Evolutionary conservation across 2,888 invertebrate genomes (phyloP).

Genomic region (Mongoloraphidia duomilia): DNA sequence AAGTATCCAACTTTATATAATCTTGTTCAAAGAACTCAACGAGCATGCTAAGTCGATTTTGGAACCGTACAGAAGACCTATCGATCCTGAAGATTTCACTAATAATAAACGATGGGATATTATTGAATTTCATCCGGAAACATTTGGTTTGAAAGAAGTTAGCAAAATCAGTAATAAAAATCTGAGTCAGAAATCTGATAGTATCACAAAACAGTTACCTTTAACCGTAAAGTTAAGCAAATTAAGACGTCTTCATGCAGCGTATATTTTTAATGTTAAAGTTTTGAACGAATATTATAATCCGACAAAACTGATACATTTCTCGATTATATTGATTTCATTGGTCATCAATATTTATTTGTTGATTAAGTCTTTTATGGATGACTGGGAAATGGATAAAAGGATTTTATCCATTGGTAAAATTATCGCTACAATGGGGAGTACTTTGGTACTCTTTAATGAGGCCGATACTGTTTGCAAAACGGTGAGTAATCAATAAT

Average conservation of each 20-base stretch:
- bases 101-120: too few species aligned
- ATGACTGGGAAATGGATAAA: not conserved
- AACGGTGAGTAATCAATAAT: not conserved
- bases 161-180: too few species aligned
- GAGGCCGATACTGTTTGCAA: not conserved
- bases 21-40: not conserved
- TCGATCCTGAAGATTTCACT: too few species aligned
- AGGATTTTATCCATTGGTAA: not conserved
- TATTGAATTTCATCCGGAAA: too few species aligned
- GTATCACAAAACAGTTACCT: not conserved
- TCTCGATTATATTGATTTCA: constrained; percentile 11
- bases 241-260: not conserved
- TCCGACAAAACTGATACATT: constrained; percentile 11
- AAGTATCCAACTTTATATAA: not conserved
- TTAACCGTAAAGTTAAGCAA: constrained; percentile 1
- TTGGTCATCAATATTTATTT: constrained; percentile 16
- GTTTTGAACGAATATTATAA: constrained; percentile 10
- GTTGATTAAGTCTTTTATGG: constrained; percentile 9
- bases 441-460: not conserved
- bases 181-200: too few species aligned
- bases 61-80: too few species aligned
- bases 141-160: too few species aligned
- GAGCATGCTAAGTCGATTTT: not conserved
- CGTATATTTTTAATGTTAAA: constrained; percentile 1
- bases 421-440: not conserved